phyloP scores from a whole-genome alignment of 2,888 invertebrate species.

The Ephialtes manifestator region DNA sequence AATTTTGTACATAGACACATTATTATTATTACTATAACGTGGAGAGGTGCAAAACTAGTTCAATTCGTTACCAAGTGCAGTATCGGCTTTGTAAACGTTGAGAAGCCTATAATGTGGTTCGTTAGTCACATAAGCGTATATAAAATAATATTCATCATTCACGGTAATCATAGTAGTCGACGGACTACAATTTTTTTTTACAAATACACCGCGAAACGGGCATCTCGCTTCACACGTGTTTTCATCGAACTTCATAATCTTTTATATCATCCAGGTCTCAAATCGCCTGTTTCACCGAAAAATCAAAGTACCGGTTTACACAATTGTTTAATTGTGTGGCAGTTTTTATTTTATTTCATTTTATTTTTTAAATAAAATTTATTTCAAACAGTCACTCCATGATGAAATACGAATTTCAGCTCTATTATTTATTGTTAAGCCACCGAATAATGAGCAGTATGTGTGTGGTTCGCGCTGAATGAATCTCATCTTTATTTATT shows the following conservation, averaged over 20 bases:
- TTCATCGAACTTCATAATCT: conserved; percentile 31
- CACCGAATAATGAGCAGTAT: conserved; percentile 68
- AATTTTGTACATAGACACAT: conserved; percentile 77
- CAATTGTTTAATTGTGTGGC: conserved; percentile 36
- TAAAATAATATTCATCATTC: conserved; percentile 62
- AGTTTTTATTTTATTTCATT: too few relatives aligned
- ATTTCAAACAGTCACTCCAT: conserved; percentile 32
- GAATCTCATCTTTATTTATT: conserved; percentile 83
- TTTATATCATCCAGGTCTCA: conserved; percentile 36
- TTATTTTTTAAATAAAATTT: conserved; percentile 17
- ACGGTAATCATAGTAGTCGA: conserved; percentile 15
- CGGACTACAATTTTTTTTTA: conserved; percentile 46
- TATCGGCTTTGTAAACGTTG: conserved; percentile 75
- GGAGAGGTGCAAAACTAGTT: conserved; percentile 81
- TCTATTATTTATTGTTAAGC: conserved; percentile 67
- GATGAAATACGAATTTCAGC: conserved; percentile 56
- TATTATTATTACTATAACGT: conserved; percentile 65
- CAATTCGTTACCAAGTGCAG: conserved; percentile 82
- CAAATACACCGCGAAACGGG: conserved; percentile 68
- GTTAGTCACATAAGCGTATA: conserved; percentile 68
- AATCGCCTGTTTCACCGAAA: conserved; percentile 47
- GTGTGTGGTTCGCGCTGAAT: conserved; percentile 79
- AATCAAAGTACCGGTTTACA: conserved; percentile 55
- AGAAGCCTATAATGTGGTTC: conserved; percentile 69
- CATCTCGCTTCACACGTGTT: conserved; percentile 68